phyloP scores from a whole-genome alignment of 2,113 vertebrate species.

The Brienomyrus longianalis region DNA sequence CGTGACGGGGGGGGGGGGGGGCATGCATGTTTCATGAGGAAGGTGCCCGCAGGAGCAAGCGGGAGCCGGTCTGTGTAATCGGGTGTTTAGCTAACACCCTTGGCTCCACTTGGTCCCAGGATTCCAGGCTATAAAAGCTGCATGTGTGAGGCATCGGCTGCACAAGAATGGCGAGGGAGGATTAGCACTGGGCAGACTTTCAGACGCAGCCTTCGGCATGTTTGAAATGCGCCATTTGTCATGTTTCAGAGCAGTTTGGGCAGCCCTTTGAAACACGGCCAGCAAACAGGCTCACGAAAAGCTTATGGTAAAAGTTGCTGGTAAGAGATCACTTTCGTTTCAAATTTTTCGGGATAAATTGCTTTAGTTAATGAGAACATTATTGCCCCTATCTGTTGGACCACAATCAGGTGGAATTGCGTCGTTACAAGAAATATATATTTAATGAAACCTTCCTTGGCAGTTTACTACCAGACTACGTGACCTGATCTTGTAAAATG shows the following conservation, averaged over 20 bases:
- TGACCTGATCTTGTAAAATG: not conserved
- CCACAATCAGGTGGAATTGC: not conserved
- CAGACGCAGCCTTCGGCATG: not conserved
- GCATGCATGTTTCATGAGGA: constrained; percentile 11
- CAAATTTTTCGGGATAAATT: not conserved
- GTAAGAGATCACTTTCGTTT: not conserved
- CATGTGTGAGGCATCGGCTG: not conserved
- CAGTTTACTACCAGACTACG: not conserved
- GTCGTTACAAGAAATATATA: not conserved
- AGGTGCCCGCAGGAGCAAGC: not conserved
- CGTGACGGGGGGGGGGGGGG: not conserved
- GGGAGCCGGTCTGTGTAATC: not conserved
- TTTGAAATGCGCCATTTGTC: not conserved
- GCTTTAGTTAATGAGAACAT: not conserved
- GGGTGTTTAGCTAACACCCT: not conserved
- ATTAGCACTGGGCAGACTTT: not conserved
- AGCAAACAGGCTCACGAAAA: not conserved
- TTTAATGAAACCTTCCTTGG: not conserved
- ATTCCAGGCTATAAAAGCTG: not conserved
- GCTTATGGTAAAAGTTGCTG: not conserved
- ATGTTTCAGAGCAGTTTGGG: not conserved
- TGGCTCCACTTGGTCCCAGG: not conserved
- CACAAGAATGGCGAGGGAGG: not conserved
- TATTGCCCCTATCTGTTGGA: not conserved
- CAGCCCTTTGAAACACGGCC: not conserved